A percentile compares a stretch with the other conserved stretches of the same genome.
Evolutionary conservation across 2,888 invertebrate genomes (phyloP).

Genomic region (Petrolisthes cinctipes): DNA sequence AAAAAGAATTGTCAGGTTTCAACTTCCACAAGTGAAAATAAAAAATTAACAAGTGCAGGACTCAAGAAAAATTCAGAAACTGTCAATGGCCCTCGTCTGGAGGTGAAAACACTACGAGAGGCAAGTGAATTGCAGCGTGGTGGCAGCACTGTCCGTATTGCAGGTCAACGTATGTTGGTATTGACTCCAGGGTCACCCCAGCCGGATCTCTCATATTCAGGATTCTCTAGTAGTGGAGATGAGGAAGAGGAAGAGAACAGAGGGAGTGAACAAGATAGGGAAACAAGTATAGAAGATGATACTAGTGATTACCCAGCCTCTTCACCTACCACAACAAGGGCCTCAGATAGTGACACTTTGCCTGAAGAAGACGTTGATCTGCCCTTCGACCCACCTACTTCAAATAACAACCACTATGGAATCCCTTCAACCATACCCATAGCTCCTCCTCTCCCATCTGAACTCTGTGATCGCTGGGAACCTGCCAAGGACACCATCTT

Average conservation of each 20-base stretch:
- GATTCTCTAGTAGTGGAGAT: conserved; percentile 55
- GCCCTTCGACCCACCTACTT: conserved; percentile 38
- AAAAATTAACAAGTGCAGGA: background rate
- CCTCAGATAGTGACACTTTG: conserved; percentile 53
- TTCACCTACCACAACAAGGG: conserved; percentile 47
- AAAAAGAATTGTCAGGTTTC: background rate
- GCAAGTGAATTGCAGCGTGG: conserved; percentile 46
- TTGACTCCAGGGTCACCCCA: conserved; percentile 28
- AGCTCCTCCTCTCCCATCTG: background rate
- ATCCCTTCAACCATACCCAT: background rate
- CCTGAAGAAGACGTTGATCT: conserved; percentile 53
- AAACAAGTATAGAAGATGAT: conserved; percentile 38
- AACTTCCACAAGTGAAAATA: background rate
- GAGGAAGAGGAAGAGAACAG: conserved; percentile 16
- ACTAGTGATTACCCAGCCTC: conserved; percentile 55
- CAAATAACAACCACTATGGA: conserved; percentile 7
- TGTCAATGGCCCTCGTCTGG: conserved; percentile 22
- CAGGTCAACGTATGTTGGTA: conserved; percentile 58
- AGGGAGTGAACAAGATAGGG: background rate
- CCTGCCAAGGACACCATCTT: conserved; percentile 51
- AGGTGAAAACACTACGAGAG: conserved; percentile 48
- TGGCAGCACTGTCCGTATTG: conserved; percentile 56
- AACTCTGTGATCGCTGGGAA: conserved; percentile 32
- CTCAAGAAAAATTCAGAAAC: background rate
- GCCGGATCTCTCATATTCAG: conserved; percentile 16